These are phyloP conservation scores for Gymnoscelis rufifasciata DNA, from an alignment of 2,888 invertebrate genomes.

Conservation along the genomic window DNA sequence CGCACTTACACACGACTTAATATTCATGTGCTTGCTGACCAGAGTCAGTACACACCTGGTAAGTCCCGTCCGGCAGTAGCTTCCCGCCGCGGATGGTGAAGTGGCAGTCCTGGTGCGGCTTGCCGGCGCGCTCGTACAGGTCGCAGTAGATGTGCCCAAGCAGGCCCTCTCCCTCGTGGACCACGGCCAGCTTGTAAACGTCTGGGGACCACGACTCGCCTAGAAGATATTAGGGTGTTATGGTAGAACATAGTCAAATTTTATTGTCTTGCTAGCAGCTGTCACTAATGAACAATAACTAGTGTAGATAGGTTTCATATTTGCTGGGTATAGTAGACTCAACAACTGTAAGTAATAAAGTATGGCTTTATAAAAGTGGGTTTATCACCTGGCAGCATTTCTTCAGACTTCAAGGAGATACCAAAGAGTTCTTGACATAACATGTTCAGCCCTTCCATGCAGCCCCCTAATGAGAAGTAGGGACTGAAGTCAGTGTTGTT, in stretches of 20 bases:
- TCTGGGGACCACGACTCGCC: conserved; percentile 93
- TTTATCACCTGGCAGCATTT: conserved; percentile 84
- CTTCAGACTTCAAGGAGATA: conserved; percentile 85
- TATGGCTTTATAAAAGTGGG: too few species aligned
- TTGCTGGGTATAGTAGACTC: too few species aligned
- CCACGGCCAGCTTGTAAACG: conserved; percentile 95
- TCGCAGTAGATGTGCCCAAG: conserved; percentile 98
- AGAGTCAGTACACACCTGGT: conserved; percentile 87
- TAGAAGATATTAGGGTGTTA: conserved; percentile 15
- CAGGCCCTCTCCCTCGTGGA: conserved; percentile 87
- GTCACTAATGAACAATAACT: too few species aligned
- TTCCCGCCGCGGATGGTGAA: conserved; percentile 98
- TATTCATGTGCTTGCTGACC: too few species aligned
- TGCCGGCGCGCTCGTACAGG: conserved; percentile 93
- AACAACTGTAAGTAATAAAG: too few species aligned
- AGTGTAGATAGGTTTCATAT: too few species aligned
- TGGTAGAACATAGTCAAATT: too few species aligned
- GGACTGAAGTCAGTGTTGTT: conserved; percentile 87
- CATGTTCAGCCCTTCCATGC: conserved; percentile 97
- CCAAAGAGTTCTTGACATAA: conserved; percentile 91
- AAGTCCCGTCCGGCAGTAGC: conserved; percentile 85
- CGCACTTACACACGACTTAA: too few species aligned
- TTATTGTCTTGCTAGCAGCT: too few species aligned
- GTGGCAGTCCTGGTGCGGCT: conserved; percentile 98
- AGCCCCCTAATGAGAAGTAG: conserved; percentile 94